A percentile compares a stretch with the other conserved stretches of the same genome.
These are phyloP conservation scores for Conopomorpha cramerella DNA, from an alignment of 1,140 invertebrate genomes.

Conservation along the genomic window DNA sequence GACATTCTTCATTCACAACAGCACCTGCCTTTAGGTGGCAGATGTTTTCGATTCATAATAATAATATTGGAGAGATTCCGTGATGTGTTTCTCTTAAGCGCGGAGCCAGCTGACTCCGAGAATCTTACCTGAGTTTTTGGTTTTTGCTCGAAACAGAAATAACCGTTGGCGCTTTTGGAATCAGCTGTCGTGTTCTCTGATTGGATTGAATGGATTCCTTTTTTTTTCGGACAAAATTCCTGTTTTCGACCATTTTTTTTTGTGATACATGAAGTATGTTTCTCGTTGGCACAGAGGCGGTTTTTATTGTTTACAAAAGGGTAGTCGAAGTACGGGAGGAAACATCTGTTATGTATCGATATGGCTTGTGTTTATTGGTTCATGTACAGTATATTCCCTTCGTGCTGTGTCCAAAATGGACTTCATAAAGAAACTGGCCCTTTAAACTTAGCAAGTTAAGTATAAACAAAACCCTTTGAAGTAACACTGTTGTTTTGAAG, in stretches of 20 bases:
- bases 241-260: neutral
- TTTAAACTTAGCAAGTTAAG: conserved; percentile 9
- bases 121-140: neutral
- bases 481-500: no score
- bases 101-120: no score
- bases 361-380: conserved; percentile 29
- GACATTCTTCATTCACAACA: no score
- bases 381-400: conserved; percentile 14
- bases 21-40: no score
- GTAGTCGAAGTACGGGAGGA: conserved; percentile 23
- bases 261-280: no score
- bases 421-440: neutral
- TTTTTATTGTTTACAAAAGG: conserved; percentile 31
- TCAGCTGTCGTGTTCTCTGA: neutral
- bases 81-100: no score
- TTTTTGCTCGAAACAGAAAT: neutral
- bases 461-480: no score
- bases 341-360: conserved; percentile 39
- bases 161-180: neutral
- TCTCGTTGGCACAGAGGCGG: no score
- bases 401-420: conserved; percentile 4
- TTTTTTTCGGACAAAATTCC: neutral
- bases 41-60: no score
- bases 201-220: neutral
- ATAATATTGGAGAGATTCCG: no score